A percentile compares a stretch with the other conserved stretches of the same genome.
Evolutionary conservation across 2,888 invertebrate genomes (phyloP).

Genomic region (Drosophila barbarae): DNA sequence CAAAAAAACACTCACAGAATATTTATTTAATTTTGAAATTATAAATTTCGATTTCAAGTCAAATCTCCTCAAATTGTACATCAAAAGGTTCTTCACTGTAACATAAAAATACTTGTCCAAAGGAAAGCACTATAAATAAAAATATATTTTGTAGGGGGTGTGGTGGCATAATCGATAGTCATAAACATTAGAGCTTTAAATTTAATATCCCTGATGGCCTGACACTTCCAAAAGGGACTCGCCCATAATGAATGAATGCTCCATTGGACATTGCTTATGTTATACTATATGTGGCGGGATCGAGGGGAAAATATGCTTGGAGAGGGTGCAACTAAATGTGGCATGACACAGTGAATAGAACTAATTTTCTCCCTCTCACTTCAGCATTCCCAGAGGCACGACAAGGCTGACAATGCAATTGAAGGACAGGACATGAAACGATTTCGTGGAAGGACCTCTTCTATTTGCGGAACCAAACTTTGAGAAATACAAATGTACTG

Average conservation of each 20-base stretch:
- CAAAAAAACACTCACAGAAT: too few species aligned
- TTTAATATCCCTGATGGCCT: constrained; percentile 30
- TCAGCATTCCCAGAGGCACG: not conserved
- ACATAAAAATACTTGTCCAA: constrained; percentile 30
- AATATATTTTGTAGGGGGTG: not conserved
- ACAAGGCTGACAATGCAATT: not conserved
- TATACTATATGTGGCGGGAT: not conserved
- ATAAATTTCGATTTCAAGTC: too few species aligned
- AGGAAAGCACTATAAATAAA: constrained; percentile 23
- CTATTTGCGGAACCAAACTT: constrained; percentile 3
- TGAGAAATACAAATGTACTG: constrained; percentile 1
- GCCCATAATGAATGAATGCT: constrained; percentile 1
- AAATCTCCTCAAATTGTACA: not conserved
- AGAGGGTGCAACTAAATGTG: constrained; percentile 18
- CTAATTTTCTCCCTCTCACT: constrained; percentile 9
- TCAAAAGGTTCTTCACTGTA: not conserved
- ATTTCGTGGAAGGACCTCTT: constrained; percentile 7
- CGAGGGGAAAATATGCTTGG: not conserved
- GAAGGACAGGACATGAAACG: constrained; percentile 1
- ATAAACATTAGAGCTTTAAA: constrained; percentile 49
- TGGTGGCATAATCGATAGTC: constrained; percentile 39
- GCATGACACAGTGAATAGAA: constrained; percentile 27
- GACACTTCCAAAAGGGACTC: constrained; percentile 16
- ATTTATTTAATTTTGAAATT: too few species aligned
- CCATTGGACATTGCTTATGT: not conserved